Base-by-base conservation (phyloP, 2,113 vertebrate species). In the Eubucco bourcierii region DNA sequence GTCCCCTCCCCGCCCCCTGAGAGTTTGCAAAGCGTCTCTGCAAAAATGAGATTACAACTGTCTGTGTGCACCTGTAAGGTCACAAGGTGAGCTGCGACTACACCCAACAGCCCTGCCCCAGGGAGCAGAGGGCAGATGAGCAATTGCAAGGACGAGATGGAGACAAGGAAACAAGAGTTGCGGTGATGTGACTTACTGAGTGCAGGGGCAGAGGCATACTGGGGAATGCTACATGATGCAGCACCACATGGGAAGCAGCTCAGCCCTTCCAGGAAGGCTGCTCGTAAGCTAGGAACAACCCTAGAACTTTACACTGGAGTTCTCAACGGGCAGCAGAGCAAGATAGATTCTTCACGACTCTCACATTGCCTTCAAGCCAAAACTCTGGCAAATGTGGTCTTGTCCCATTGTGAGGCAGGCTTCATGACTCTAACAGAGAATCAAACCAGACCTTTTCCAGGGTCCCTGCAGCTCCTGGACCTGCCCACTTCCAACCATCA, bases 181-280 rank as follows among this genome's bases (percentile, higher is more conserved):
- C 59, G 52, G 37, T 1, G 0, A 16, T 7, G 28, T 15, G 37
- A 23, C 6, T 84, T 7, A 25, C 52, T 0, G 1, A 68, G 66
- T 0, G 0, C 29, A 3, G n/a, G 37, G 75, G 15, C 31, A 34
- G 76, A 47, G 63, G 19, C 1, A 0, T 15, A 34, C 39, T 17
- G 10, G n/a, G 15, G 21, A n/a, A 72, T 67, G 33, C 65, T 75
- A 2, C 20, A 12, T 34, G 31, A 34, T 19, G n/a, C 74, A 10
- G 28, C 25, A 13, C 12, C 1, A 0, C 37, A 5, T 18, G 12
- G 68, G 23, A 60, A 24, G 16, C 4, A 75, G 31, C 33, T 41
- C n/a, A 61, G 39, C 7, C 58, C 27, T 75, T 39, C 34, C 58
- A 50, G 34, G 59, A 83, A 53, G 46, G 64, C 39, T 67, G 20